Evolutionary conservation across 2,113 vertebrate species (phyloP), one percentile per base, ranked within the genome.

Genomic region (Panthera uncia): DNA sequence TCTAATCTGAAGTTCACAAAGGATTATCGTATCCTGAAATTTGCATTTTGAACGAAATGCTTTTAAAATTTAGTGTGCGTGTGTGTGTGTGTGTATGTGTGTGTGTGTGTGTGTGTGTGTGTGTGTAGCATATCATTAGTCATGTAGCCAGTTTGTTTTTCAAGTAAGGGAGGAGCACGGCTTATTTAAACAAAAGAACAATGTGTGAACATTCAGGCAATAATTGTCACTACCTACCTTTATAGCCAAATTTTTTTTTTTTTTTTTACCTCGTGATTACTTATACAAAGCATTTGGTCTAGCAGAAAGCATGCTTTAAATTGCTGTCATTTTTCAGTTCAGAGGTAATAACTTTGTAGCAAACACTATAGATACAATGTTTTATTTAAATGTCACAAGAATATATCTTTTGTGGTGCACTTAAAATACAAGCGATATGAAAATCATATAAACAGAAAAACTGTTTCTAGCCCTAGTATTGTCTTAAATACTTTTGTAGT

Each of bases 261-360:
- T 45, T 71, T 93, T 89, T n/a, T 63, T 7, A 41, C 29, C 45
- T 19, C 82, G 38, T 45, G 19, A 85, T 94, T 83, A 68, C 31
- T 94, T 85, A 78, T 7, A 83, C 27, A 91, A 73, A 91, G 8
- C 33, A 86, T 85, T 89, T 94, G 41, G 11, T 19, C 45, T 41
- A 92, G 41, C 15, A 85, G 68, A 94, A 97, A 96, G 87, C 25
- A 50, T 31, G 13, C 55, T 97, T 92, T 90, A 92, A 95, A 95
- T 96, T 78, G 52, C 29, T 92, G 57, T 82, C 68, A 93, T 95
- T 97, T 97, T 97, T 96, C 84, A 92, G n/a, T 80, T 91, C 78
- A 81, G 94, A 48, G 87, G 57, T 41, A 97, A 92, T 84, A 96
- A 85, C 61, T 96, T 93, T 88, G 50, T 57, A 85, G 52, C 8